These are phyloP conservation scores for Eurytoma adleriae DNA, from an alignment of 2,888 invertebrate species.

Conservation along the genomic window DNA sequence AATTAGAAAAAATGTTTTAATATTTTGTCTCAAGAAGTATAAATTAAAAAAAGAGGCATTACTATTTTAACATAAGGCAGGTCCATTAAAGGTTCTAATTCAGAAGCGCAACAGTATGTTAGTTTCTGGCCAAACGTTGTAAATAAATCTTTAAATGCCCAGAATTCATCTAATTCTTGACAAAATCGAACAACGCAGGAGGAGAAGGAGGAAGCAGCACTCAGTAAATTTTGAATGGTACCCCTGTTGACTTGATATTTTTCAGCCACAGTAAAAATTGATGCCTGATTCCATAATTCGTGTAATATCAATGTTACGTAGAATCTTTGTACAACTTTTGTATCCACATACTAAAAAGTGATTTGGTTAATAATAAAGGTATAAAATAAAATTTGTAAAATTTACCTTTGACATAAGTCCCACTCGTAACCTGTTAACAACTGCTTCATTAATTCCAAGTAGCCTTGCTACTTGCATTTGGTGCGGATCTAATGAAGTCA, in stretches of 20 bases:
- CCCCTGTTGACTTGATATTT: constrained; percentile 88
- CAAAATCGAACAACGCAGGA: constrained; percentile 88
- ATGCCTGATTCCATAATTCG: constrained; percentile 85
- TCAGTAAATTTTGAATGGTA: constrained; percentile 86
- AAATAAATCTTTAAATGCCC: constrained; percentile 89
- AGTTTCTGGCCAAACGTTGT: constrained; percentile 85
- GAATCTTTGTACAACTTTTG: constrained; percentile 84
- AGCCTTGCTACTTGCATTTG: constrained; percentile 83
- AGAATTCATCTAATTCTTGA: constrained; percentile 85
- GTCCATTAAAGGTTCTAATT: constrained; percentile 89
- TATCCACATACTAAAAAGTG: constrained; percentile 78
- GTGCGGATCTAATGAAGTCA: constrained; percentile 79
- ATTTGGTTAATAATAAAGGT: constrained; percentile 30
- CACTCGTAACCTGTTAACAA: constrained; percentile 66
- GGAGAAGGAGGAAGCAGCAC: constrained; percentile 84
- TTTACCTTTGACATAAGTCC: constrained; percentile 70
- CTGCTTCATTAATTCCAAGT: constrained; percentile 87
- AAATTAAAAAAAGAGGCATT: constrained; percentile 56
- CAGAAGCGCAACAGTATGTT: constrained; percentile 88
- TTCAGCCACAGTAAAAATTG: constrained; percentile 83
- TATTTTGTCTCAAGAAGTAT: constrained; percentile 11
- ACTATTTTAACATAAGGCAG: constrained; percentile 92
- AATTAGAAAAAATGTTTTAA: constrained; percentile 7
- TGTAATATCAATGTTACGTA: constrained; percentile 91
- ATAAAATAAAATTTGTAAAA: constrained; percentile 4